Conservation (phyloP, 2,113 vertebrate genomes). For the Malurus alboscapulatus region DNA sequence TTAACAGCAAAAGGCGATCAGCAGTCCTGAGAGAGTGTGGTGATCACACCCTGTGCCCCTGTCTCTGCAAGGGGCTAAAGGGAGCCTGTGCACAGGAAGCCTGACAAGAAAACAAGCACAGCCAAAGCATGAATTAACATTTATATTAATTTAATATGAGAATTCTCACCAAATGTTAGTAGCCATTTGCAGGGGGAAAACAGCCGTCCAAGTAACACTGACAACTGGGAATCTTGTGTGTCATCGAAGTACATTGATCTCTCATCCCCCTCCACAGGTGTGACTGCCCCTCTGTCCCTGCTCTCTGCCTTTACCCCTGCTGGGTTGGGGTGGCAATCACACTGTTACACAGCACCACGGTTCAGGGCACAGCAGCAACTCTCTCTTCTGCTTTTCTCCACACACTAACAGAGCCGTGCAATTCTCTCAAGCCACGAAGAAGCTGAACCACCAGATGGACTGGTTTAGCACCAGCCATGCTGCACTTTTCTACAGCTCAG, state of each 20-base stretch:
- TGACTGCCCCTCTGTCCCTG: neutral
- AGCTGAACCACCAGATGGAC: slow-evolving; percentile 8
- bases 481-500: neutral
- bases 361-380: neutral
- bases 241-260: neutral
- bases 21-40: neutral
- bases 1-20: neutral
- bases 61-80: neutral
- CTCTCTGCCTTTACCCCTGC: neutral
- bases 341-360: fast-evolving
- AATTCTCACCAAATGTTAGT: neutral
- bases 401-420: fast-evolving
- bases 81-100: neutral
- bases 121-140: neutral
- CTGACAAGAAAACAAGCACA: neutral
- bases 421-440: slow-evolving; percentile 2
- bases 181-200: neutral
- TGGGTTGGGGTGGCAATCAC: neutral
- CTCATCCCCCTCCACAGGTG: neutral
- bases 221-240: fast-evolving
- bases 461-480: neutral
- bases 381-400: neutral
- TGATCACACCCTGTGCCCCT: neutral
- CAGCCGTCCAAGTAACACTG: fast-evolving
- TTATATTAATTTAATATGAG: neutral